These are phyloP conservation scores for Uropsilus gracilis DNA, from an alignment of 2,113 vertebrate species.

Conservation along the genomic window DNA sequence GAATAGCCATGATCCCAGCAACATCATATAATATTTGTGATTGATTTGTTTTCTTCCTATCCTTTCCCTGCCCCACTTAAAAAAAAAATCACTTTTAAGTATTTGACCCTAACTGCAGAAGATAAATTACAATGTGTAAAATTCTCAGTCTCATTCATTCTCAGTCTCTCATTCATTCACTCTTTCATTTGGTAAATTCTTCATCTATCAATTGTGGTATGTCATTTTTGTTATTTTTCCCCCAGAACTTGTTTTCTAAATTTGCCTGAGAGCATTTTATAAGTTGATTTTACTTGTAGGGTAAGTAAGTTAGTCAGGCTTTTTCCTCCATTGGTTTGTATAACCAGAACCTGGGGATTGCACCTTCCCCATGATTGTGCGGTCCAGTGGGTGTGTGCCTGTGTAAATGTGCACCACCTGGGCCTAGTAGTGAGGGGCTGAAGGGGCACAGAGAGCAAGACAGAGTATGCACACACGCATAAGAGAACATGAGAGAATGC, in stretches of 20 bases:
- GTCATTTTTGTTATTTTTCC: not conserved
- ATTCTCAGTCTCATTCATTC: not conserved
- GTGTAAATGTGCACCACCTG: too few species aligned
- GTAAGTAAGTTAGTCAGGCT: too few species aligned
- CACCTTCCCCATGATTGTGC: too few species aligned
- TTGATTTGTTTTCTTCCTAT: not conserved
- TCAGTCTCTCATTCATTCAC: too few species aligned
- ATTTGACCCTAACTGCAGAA: not conserved
- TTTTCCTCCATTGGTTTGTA: too few species aligned
- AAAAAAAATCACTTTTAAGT: not conserved
- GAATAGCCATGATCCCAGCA: too few species aligned
- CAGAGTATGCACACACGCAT: too few species aligned
- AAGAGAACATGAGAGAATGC: too few species aligned
- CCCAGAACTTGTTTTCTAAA: conserved; percentile 29
- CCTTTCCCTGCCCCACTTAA: not conserved
- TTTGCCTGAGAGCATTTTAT: conserved; percentile 30
- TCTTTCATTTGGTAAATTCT: not conserved
- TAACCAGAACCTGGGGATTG: too few species aligned
- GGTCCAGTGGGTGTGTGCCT: too few species aligned
- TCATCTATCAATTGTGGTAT: not conserved
- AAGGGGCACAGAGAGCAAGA: too few species aligned
- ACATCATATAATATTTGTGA: not conserved
- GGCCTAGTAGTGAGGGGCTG: too few species aligned
- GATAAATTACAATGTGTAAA: not conserved
- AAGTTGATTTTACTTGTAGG: conserved; percentile 52